Evolutionary conservation across 2,113 vertebrate species (phyloP).

Genomic region (Otocyon megalotis): DNA sequence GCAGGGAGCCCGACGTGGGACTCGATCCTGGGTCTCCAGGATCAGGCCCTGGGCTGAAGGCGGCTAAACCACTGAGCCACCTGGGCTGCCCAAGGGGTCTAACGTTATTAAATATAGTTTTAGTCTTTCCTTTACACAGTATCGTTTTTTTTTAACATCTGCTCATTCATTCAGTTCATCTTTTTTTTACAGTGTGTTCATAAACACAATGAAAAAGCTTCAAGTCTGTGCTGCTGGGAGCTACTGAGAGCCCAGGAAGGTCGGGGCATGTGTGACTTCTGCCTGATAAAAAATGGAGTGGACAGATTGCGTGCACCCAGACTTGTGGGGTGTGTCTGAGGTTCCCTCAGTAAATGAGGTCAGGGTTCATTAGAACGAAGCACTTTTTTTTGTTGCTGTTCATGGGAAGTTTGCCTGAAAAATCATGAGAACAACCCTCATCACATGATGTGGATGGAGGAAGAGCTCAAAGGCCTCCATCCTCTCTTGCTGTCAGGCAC

Average conservation of each 20-base stretch:
- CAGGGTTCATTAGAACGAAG: background rate
- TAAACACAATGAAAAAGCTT: background rate
- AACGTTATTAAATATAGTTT: background rate
- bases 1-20: too few species aligned
- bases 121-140: background rate
- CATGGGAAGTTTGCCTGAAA: background rate
- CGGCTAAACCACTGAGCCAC: too few species aligned
- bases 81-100: background rate
- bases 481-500: background rate
- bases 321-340: background rate
- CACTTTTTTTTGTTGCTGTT: background rate
- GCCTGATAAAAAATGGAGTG: background rate
- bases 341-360: background rate
- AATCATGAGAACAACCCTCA: background rate
- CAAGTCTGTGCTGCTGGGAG: background rate
- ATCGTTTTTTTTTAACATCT: background rate
- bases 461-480: background rate
- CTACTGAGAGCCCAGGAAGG: rapidly evolving
- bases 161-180: background rate
- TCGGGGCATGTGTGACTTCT: background rate
- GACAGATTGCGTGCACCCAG: rapidly evolving
- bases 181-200: background rate
- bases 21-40: too few species aligned
- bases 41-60: too few species aligned
- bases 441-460: background rate